A percentile compares a stretch with the other conserved stretches of the same genome.
Evolutionary conservation across 2,113 vertebrate species (phyloP).

Genomic region (Petroica traversi): DNA sequence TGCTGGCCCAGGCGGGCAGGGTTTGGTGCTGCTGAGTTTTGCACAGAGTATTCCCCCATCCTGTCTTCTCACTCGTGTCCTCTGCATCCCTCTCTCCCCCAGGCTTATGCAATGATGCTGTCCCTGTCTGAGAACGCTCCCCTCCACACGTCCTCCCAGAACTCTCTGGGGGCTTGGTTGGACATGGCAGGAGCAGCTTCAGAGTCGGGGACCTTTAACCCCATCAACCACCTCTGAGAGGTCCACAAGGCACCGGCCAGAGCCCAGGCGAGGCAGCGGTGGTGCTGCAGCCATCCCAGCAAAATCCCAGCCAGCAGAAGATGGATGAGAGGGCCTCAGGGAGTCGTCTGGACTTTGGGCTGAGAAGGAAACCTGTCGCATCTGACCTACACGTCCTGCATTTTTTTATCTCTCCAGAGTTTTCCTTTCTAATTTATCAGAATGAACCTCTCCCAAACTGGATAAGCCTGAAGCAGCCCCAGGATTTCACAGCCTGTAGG

Average conservation of each 20-base stretch:
- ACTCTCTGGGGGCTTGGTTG: constrained; percentile 96
- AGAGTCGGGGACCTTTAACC: constrained; percentile 91
- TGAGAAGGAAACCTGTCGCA: constrained; percentile 9
- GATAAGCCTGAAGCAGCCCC: background rate
- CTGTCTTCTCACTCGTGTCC: background rate
- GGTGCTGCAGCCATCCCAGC: constrained; percentile 19
- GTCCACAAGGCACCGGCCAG: constrained; percentile 33
- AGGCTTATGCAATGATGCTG: constrained; percentile 99
- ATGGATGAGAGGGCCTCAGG: constrained; percentile 45
- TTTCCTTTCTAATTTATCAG: constrained; percentile 25
- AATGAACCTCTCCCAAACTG: constrained; percentile 30
- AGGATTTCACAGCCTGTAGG: background rate
- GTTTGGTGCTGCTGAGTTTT: background rate
- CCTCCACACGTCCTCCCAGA: constrained; percentile 92
- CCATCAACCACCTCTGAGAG: constrained; percentile 94
- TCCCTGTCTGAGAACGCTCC: constrained; percentile 94
- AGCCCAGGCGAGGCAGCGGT: constrained; percentile 33
- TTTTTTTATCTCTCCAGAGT: background rate
- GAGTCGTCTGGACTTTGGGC: constrained; percentile 17
- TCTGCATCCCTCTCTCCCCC: background rate
- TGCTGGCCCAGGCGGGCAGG: background rate
- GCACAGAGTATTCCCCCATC: rapidly evolving
- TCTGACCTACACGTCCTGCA: background rate
- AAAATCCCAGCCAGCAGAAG: constrained; percentile 59
- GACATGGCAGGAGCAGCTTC: constrained; percentile 90